A percentile compares a stretch with the other conserved stretches of the same genome.
These are phyloP conservation scores for Erythrocebus patas DNA, from an alignment of 2,113 vertebrate species.

Conservation along the genomic window DNA sequence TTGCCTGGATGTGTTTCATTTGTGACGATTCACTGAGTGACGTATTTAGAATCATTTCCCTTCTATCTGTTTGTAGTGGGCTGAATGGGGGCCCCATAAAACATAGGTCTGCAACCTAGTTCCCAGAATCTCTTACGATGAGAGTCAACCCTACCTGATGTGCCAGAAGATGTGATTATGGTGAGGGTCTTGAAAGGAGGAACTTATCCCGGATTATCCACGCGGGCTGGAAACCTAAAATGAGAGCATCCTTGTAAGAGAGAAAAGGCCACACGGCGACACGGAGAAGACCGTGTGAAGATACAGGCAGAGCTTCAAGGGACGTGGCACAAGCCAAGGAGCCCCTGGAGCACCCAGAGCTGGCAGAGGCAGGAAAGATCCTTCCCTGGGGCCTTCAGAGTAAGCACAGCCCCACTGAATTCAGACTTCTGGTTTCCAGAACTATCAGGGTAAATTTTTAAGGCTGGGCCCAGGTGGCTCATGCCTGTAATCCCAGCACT, in stretches of 20 bases:
- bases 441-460: too few relatives aligned
- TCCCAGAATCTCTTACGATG: not conserved
- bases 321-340: not conserved
- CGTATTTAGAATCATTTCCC: not conserved
- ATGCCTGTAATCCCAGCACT: too few relatives aligned
- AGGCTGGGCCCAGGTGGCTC: too few relatives aligned
- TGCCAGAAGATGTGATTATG: not conserved
- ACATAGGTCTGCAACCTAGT: fast-evolving
- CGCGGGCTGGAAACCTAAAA: not conserved
- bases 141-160: not conserved
- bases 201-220: not conserved
- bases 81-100: not conserved
- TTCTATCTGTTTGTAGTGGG: not conserved
- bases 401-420: not conserved
- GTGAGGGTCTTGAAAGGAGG: not conserved
- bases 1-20: not conserved
- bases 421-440: not conserved
- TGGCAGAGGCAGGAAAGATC: not conserved
- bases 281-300: not conserved
- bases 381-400: not conserved
- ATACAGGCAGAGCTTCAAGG: not conserved
- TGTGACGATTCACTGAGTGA: not conserved
- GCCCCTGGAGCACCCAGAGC: not conserved
- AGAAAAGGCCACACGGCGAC: too few relatives aligned
- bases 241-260: not conserved